Conservation (phyloP, 1,140 invertebrate genomes). For the Lucilia cuprina region DNA sequence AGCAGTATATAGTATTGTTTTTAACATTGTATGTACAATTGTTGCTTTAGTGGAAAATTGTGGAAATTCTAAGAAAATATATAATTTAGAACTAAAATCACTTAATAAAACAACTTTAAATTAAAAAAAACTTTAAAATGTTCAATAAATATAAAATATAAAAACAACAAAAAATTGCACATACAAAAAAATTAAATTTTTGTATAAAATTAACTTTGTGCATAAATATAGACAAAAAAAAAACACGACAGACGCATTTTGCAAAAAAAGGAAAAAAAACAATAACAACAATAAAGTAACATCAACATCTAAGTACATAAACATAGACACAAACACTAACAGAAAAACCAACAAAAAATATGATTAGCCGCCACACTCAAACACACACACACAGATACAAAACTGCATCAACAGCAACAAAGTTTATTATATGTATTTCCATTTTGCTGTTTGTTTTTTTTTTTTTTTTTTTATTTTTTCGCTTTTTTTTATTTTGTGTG, state of each 20-base stretch:
- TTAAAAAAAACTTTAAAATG: background rate
- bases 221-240: background rate
- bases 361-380: slow-evolving; percentile 15
- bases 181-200: background rate
- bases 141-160: background rate
- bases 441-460: slow-evolving; percentile 26
- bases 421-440: slow-evolving; percentile 35
- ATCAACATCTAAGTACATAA: slow-evolving; percentile 8
- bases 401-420: slow-evolving; percentile 29
- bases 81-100: background rate
- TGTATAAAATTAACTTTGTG: background rate
- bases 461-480: background rate
- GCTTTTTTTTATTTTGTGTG: slow-evolving; percentile 45
- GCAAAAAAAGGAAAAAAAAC: background rate
- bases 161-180: background rate
- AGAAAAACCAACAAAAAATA: slow-evolving; percentile 3
- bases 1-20: background rate
- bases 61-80: background rate
- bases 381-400: background rate
- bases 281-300: slow-evolving; percentile 23
- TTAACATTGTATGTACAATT: background rate
- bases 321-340: background rate
- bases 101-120: background rate
- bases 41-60: background rate
- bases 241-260: slow-evolving; percentile 11